These are phyloP conservation scores for Beris morrisii DNA, from an alignment of 2,888 invertebrate species.

Conservation along the genomic window DNA sequence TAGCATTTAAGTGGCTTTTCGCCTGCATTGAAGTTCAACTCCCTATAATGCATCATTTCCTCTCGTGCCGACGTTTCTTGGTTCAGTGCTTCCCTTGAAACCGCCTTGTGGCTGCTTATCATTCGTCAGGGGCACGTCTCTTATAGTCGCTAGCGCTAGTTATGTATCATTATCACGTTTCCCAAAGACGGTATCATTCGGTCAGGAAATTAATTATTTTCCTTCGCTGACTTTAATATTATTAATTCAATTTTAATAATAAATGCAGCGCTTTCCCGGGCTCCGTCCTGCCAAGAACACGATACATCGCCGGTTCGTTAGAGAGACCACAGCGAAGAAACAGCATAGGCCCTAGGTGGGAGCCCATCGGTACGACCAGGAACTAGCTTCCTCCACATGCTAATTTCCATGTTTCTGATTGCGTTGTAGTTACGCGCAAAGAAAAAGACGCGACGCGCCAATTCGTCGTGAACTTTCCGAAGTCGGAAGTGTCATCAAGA, in stretches of 20 bases:
- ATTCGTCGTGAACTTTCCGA: too few relatives aligned
- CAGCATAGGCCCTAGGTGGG: slow-evolving; percentile 10
- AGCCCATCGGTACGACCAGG: slow-evolving; percentile 10
- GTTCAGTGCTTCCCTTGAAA: slow-evolving; percentile 30
- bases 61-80: slow-evolving; percentile 34
- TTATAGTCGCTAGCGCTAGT: slow-evolving; percentile 12
- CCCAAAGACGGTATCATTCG: neutral
- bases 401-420: neutral
- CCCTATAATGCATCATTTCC: slow-evolving; percentile 33
- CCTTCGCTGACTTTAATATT: neutral
- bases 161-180: slow-evolving; percentile 26
- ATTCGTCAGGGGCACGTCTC: slow-evolving; percentile 19
- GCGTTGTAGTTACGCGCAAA: too few relatives aligned
- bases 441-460: too few relatives aligned
- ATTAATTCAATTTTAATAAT: slow-evolving; percentile 19
- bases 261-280: neutral
- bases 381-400: neutral
- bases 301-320: neutral
- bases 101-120: slow-evolving; percentile 14
- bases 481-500: too few relatives aligned
- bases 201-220: slow-evolving; percentile 16
- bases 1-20: too few relatives aligned
- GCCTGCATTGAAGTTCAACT: too few relatives aligned
- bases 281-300: neutral
- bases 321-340: neutral